Conservation (phyloP, 2,888 invertebrate species). For the Eurytoma californica region DNA sequence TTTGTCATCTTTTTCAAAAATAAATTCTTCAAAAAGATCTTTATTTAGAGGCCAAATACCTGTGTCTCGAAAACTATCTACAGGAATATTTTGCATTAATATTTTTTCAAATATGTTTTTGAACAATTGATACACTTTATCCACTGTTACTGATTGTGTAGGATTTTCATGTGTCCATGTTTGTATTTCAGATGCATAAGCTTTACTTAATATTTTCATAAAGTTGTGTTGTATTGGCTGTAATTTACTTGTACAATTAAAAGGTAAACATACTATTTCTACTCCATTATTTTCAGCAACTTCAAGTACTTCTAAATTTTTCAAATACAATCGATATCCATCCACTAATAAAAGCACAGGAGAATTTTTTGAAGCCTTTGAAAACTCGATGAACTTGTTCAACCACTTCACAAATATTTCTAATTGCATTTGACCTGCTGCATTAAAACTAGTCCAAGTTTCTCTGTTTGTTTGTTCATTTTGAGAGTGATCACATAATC, state of each 20-base stretch:
- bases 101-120: constrained; percentile 55
- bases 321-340: constrained; percentile 67
- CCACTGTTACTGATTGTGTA: constrained; percentile 60
- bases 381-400: constrained; percentile 69
- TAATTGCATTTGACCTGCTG: constrained; percentile 36
- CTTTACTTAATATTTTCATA: constrained; percentile 61
- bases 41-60: constrained; percentile 56
- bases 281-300: constrained; percentile 61
- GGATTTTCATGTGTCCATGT: constrained; percentile 59
- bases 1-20: too few relatives aligned
- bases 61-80: constrained; percentile 63
- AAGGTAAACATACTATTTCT: constrained; percentile 67
- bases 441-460: constrained; percentile 19
- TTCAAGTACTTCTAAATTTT: constrained; percentile 65
- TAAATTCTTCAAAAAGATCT: constrained; percentile 11
- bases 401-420: constrained; percentile 63
- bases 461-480: constrained; percentile 8
- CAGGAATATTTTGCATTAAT: constrained; percentile 61
- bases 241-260: constrained; percentile 63
- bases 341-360: constrained; percentile 68
- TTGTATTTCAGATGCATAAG: constrained; percentile 60
- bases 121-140: constrained; percentile 62
- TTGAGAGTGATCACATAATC: constrained; percentile 35
- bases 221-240: constrained; percentile 63
- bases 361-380: constrained; percentile 62